Evolutionary conservation across 2,888 invertebrate genomes (phyloP).

Genomic region (Masnerella sp.): DNA sequence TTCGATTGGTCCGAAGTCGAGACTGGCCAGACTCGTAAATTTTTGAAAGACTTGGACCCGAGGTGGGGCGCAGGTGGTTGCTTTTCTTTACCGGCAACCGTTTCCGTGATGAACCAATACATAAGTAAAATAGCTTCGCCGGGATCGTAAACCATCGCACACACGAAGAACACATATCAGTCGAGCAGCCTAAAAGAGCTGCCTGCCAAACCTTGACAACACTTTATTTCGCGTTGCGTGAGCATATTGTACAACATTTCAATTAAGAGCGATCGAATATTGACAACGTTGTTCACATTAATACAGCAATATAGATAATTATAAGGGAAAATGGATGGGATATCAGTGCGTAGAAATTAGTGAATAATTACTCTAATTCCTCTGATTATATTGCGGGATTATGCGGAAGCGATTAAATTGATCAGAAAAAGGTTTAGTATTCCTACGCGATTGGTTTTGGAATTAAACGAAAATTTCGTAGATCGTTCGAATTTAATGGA

Average conservation of each 20-base stretch:
- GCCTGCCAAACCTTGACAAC: conserved; percentile 31
- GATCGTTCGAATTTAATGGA: conserved; percentile 13
- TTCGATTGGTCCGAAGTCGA: conserved; percentile 54
- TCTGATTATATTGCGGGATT: too few relatives aligned
- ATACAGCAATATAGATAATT: neutral
- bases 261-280: neutral
- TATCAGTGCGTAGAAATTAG: neutral
- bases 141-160: conserved; percentile 64
- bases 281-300: neutral
- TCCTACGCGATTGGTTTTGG: neutral
- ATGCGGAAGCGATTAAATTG: neutral
- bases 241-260: neutral
- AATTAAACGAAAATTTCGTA: conserved; percentile 1
- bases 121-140: conserved; percentile 68
- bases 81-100: conserved; percentile 63
- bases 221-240: conserved; percentile 22
- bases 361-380: neutral
- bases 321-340: neutral
- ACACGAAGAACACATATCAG: conserved; percentile 21
- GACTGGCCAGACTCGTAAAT: conserved; percentile 67
- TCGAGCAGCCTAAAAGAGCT: conserved; percentile 14
- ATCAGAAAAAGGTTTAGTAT: neutral
- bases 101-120: conserved; percentile 73
- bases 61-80: conserved; percentile 68
- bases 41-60: conserved; percentile 63